phyloP scores from a whole-genome alignment of 2,797 vertebrate species.

The Aratinga solstitialis region DNA sequence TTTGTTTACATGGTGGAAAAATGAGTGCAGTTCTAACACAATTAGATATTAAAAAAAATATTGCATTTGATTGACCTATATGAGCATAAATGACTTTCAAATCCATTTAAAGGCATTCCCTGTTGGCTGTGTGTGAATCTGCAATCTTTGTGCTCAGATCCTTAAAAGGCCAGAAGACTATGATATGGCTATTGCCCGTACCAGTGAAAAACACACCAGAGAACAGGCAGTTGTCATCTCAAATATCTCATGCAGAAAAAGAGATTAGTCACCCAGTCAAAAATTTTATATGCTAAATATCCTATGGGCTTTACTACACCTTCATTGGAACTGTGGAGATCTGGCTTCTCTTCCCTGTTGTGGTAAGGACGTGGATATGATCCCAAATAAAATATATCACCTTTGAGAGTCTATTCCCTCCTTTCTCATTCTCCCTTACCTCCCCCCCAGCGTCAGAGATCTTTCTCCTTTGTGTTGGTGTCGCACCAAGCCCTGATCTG shows the following conservation, averaged over 20 bases:
- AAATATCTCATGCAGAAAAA: neutral
- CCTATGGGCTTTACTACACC: neutral
- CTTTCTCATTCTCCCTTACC: too few relatives aligned
- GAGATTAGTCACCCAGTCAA: neutral
- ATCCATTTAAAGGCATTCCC: neutral
- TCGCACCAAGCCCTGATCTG: neutral
- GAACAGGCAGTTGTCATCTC: neutral
- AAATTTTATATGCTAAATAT: neutral
- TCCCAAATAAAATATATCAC: neutral
- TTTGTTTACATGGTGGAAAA: neutral
- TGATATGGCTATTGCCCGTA: neutral
- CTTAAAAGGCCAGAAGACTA: neutral
- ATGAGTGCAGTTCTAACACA: neutral
- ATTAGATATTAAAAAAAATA: neutral
- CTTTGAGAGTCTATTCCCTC: rapidly evolving
- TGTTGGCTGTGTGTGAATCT: neutral
- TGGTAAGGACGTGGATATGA: neutral
- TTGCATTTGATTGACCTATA: neutral
- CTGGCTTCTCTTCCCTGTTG: neutral
- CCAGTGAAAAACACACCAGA: neutral
- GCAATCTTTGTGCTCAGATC: neutral
- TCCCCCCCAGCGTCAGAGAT: neutral
- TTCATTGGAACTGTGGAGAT: neutral
- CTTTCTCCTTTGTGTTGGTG: neutral
- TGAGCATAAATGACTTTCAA: neutral